Evolutionary conservation across 2,888 invertebrate genomes (phyloP).

Genomic region (Bugula neritina): DNA sequence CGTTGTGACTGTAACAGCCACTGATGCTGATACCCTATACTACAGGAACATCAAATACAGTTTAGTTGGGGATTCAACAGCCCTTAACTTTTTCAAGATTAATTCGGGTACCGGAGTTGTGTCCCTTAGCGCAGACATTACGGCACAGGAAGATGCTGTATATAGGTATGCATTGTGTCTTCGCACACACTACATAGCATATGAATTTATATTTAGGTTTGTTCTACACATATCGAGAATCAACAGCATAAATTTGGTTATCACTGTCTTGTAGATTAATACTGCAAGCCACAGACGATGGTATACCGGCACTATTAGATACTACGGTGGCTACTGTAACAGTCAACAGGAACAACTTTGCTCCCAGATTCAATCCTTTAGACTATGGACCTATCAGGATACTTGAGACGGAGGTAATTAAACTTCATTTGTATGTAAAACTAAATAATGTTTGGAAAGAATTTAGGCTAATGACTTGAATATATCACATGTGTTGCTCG

Average conservation of each 20-base stretch:
- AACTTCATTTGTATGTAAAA: too few relatives aligned
- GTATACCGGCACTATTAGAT: constrained; percentile 35
- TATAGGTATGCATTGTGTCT: neutral
- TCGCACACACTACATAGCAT: too few relatives aligned
- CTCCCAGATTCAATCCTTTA: neutral
- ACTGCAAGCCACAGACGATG: constrained; percentile 34
- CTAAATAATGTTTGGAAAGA: too few relatives aligned
- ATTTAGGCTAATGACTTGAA: too few relatives aligned
- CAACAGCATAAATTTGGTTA: too few relatives aligned
- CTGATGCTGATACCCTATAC: constrained; percentile 3
- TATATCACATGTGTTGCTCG: too few relatives aligned
- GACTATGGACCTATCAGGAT: neutral
- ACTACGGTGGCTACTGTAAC: constrained; percentile 3
- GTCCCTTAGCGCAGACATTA: constrained; percentile 29
- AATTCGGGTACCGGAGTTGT: constrained; percentile 33
- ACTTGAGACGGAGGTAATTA: constrained; percentile 12
- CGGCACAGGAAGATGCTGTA: constrained; percentile 6
- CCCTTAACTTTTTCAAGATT: constrained; percentile 32
- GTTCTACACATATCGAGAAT: too few relatives aligned
- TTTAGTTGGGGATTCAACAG: neutral
- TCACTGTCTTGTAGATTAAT: neutral
- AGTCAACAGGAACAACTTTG: constrained; percentile 11
- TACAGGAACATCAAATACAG: neutral
- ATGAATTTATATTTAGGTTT: too few relatives aligned
- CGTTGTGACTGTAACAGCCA: neutral